These are phyloP conservation scores for Aix galericulata DNA, from an alignment of 2,113 vertebrate species.

Conservation along the genomic window DNA sequence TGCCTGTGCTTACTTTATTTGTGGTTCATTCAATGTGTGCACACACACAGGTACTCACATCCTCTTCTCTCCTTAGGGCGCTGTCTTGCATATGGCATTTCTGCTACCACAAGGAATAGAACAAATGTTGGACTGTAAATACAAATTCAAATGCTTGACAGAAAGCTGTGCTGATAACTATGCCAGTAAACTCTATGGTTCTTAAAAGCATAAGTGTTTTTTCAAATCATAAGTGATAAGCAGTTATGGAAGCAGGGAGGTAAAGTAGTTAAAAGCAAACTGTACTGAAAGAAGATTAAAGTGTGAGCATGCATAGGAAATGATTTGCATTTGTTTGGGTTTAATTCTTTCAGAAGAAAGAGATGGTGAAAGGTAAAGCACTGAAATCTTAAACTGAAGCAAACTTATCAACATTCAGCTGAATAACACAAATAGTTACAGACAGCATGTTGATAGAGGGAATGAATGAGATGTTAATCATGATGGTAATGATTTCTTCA, in stretches of 20 bases:
- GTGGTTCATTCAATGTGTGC: not conserved
- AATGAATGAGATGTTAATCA: not conserved
- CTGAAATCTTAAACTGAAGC: not conserved
- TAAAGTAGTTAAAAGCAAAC: not conserved
- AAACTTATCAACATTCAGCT: not conserved
- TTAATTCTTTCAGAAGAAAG: not conserved
- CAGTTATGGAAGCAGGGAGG: not conserved
- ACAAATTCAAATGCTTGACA: not conserved
- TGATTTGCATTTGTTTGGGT: not conserved
- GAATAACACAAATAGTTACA: not conserved
- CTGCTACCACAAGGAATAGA: not conserved
- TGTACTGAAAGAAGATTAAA: not conserved
- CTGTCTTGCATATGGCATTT: not conserved
- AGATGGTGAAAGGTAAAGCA: not conserved
- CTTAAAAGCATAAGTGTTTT: not conserved
- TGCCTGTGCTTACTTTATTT: not conserved
- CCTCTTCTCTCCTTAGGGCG: fast-evolving
- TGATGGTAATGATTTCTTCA: not conserved
- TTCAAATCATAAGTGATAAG: not conserved
- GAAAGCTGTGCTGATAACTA: not conserved
- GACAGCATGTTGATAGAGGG: not conserved
- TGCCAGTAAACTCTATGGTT: not conserved
- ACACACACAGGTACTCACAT: fast-evolving
- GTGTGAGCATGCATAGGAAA: not conserved
- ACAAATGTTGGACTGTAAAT: not conserved